Evolutionary conservation across 2,797 vertebrate species (phyloP), one percentile per base, ranked within the genome.

Genomic region (Cygnus olor): DNA sequence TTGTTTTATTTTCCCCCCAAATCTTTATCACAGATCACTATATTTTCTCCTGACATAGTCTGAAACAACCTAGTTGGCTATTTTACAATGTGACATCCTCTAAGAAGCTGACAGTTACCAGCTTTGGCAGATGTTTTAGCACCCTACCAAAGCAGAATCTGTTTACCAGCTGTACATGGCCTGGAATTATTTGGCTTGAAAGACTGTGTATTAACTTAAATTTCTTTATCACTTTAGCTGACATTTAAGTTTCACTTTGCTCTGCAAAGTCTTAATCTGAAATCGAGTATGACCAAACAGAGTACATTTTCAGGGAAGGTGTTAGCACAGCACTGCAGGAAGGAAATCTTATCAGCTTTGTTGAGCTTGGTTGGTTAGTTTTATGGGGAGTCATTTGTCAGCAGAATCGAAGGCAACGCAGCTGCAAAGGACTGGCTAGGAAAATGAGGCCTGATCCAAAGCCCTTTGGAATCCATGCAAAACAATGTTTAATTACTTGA

Each of bases 311-410:
- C 51, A 56, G 63, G 44, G 68, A 70, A 95, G 88, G 80, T 93
- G 80, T 57, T 38, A 71, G 80, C 64, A 70, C n/a, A 70, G 80
- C 70, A 34, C 73, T 28, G 65, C 88, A 95, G 95, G 95, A 96
- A 96, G 91, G 82, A 94, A 97, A 93, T 70, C 85, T 95, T 96
- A 95, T 84, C 95, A 60, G 82, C 73, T 92, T 25, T 84, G 85
- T 72, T 83, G 91, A 95, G 95, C 90, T 90, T 8, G 10, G 88
- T 85, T 1, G 82, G 91, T 91, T 88, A 9, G 77, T 76, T 93
- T 66, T 77, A 74, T 76, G 45, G 57, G 36, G 58, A 92, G 73
- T 61, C 2, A 0, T 91, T 92, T 79, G 94, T 91, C 95, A 95
- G 94, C 92, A 91, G 70, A 93, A 96, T 79, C 85, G 60, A 69